Evolutionary conservation across 2,888 invertebrate genomes (phyloP), one percentile per base, ranked within the genome.

Genomic region (Deilephila elpenor): DNA sequence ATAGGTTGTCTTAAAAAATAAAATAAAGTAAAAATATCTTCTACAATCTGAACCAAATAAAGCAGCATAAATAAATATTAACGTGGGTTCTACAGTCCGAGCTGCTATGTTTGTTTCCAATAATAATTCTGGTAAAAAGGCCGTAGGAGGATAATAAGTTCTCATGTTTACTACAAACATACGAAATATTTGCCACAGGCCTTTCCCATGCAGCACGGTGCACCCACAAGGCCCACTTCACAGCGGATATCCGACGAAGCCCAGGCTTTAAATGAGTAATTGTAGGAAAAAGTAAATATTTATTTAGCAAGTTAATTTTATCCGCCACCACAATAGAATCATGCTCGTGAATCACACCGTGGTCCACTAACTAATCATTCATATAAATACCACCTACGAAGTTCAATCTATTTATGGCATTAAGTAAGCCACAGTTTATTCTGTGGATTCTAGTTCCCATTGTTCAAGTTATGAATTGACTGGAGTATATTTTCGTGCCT

Each of bases 301-400:
- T 67, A 51, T 67, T 67, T 67, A 67, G 67, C 51, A 67, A 44
- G 51, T 44, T 51, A 67, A 56, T 34, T 72, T 59, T 25, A 25
- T 72, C 37, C 56, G 56, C 59, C 59, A 67, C 72, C 64, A 67
- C 72, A 72, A 72, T 59, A 67, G 59, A 67, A 56, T 59, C 72
- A 5, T 62, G 53, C 59, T 72, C 37, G 29, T 37, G 62, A 59
- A 59, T 64, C 72, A 67, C 76, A 76, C 71, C 75, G 74, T 74
- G 72, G 74, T 74, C 60, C 74, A 77, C 76, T 77, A 77, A 78
- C 81, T 81, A 77, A 85, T 87, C 86, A 86, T 81, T 88, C 83
- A 86, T 81, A 77, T 78, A 79, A 81, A 79, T 78, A 79, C 87
- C 88, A 84, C 88, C 88, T 83, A 89, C 86, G 83, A 79, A 64